Conservation (phyloP, 2,888 invertebrate genomes). For the Halictus quadricinctus region DNA sequence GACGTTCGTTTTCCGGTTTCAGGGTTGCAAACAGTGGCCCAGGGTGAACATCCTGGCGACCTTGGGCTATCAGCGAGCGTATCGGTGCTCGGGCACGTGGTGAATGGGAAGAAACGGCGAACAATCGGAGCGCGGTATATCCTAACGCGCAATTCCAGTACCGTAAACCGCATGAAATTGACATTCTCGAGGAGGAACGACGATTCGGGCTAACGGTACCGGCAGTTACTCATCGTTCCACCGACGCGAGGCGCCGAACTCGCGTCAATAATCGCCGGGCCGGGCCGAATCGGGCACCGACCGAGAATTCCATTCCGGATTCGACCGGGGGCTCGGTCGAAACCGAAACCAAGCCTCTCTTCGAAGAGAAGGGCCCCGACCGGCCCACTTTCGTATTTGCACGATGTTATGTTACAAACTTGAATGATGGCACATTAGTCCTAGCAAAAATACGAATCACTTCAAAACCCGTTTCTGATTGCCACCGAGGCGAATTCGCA, state of each 20-base stretch:
- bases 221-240: conserved; percentile 77
- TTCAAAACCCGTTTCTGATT: not conserved
- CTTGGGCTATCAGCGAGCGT: not conserved
- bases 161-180: conserved; percentile 81
- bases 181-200: conserved; percentile 77
- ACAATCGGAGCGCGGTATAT: conserved; percentile 64
- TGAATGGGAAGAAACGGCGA: conserved; percentile 36
- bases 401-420: not conserved
- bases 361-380: not conserved
- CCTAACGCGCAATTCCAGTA: conserved; percentile 77
- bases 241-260: conserved; percentile 68
- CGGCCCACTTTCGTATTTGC: not conserved
- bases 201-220: conserved; percentile 80
- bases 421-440: not conserved
- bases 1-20: not conserved
- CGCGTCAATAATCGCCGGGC: conserved; percentile 52
- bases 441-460: not conserved
- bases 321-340: not conserved
- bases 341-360: conserved; percentile 4
- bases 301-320: not conserved
- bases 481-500: not conserved
- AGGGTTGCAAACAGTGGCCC: not conserved
- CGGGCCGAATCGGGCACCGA: not conserved
- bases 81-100: not conserved
- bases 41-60: not conserved